phyloP scores from a whole-genome alignment of 2,797 vertebrate species.

The Anas flavirostris region DNA sequence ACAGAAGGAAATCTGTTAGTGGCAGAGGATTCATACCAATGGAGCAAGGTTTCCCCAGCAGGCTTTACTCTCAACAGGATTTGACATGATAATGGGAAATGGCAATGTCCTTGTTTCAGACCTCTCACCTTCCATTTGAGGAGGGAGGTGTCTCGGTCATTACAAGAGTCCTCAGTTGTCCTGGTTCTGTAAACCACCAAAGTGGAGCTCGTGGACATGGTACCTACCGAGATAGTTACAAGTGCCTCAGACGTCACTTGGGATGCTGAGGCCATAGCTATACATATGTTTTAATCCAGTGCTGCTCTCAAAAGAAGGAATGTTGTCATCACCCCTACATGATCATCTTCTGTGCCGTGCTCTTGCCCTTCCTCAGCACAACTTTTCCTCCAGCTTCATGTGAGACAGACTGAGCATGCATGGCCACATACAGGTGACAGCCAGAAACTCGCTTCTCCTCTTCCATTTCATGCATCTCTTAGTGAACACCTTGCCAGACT shows the following conservation, averaged over 20 bases:
- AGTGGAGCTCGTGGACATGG: background rate
- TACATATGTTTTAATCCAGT: background rate
- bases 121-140: background rate
- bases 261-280: background rate
- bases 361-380: background rate
- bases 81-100: background rate
- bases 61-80: background rate
- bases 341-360: background rate
- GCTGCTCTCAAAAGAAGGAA: background rate
- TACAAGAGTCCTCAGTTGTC: background rate
- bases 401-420: background rate
- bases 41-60: accelerated
- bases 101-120: background rate
- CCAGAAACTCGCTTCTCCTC: background rate
- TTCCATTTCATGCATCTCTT: background rate
- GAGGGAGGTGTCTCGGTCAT: background rate
- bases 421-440: accelerated
- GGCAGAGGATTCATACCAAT: background rate
- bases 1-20: background rate
- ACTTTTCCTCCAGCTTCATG: background rate
- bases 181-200: background rate
- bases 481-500: background rate
- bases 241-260: background rate
- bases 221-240: accelerated
- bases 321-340: background rate